Conservation (phyloP, 2,113 vertebrate genomes). For the Solenodon paradoxus region DNA sequence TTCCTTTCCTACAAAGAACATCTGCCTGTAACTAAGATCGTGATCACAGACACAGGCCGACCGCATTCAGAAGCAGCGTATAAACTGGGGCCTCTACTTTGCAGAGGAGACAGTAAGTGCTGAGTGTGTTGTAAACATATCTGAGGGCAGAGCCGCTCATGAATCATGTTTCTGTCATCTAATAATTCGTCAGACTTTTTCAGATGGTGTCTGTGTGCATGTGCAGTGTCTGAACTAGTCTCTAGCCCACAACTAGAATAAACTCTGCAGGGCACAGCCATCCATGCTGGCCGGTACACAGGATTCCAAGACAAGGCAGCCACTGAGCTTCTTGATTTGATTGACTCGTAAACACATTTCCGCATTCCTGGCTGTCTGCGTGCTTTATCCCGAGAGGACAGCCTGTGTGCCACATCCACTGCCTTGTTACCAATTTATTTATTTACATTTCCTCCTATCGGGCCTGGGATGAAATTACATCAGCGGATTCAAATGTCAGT, state of each 20-base stretch:
- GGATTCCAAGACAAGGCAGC: background rate
- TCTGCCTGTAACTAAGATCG: conserved; percentile 90
- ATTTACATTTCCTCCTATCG: background rate
- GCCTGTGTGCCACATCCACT: background rate
- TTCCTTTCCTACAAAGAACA: conserved; percentile 92
- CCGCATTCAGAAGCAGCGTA: conserved; percentile 90
- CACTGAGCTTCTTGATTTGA: background rate
- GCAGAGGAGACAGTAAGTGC: conserved; percentile 94
- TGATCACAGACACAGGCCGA: conserved; percentile 90
- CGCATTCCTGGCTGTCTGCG: background rate
- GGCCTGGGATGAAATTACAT: background rate
- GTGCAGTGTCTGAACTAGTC: background rate
- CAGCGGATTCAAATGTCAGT: background rate
- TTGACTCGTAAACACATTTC: background rate
- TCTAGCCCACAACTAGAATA: too few species aligned
- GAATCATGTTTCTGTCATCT: background rate
- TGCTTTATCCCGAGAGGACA: background rate
- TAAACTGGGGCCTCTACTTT: conserved; percentile 91
- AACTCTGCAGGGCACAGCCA: too few species aligned
- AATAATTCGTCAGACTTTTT: background rate
- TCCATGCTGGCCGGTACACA: too few species aligned
- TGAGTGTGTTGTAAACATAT: background rate
- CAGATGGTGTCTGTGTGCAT: too few species aligned
- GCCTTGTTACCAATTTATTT: background rate
- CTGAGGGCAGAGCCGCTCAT: too few species aligned